These are phyloP conservation scores for Biston stratarius DNA, from an alignment of 2,888 invertebrate species.

Conservation along the genomic window DNA sequence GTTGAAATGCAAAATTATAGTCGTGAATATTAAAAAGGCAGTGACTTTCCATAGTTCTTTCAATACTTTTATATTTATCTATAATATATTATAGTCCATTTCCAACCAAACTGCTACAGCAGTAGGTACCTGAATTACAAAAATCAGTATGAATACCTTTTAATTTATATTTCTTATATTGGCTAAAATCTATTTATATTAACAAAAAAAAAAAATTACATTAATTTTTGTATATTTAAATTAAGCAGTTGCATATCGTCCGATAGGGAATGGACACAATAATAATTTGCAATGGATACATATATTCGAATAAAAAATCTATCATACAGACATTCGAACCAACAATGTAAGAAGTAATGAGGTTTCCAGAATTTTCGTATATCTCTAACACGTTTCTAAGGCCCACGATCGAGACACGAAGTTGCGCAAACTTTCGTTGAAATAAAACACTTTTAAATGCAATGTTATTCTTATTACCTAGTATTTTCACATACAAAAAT, in stretches of 20 bases:
- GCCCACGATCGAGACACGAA: slow-evolving; percentile 39
- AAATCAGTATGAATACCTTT: too few relatives aligned
- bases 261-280: too few relatives aligned
- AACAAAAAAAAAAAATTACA: too few relatives aligned
- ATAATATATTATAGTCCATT: too few relatives aligned
- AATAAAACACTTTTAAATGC: slow-evolving; percentile 63
- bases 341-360: neutral
- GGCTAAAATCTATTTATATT: too few relatives aligned
- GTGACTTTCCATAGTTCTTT: neutral
- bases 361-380: neutral
- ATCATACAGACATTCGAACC: neutral
- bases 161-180: too few relatives aligned
- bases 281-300: too few relatives aligned
- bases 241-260: too few relatives aligned
- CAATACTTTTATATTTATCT: too few relatives aligned
- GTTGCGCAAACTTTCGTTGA: slow-evolving; percentile 46
- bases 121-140: too few relatives aligned
- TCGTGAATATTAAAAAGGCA: neutral
- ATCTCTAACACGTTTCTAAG: slow-evolving; percentile 16
- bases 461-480: slow-evolving; percentile 70
- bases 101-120: too few relatives aligned
- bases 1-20: neutral
- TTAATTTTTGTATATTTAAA: too few relatives aligned
- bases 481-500: slow-evolving; percentile 81
- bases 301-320: neutral